A percentile compares a stretch with the other conserved stretches of the same genome.
These are phyloP conservation scores for Corvus cornix DNA, from an alignment of 2,113 vertebrate genomes.

Conservation along the genomic window DNA sequence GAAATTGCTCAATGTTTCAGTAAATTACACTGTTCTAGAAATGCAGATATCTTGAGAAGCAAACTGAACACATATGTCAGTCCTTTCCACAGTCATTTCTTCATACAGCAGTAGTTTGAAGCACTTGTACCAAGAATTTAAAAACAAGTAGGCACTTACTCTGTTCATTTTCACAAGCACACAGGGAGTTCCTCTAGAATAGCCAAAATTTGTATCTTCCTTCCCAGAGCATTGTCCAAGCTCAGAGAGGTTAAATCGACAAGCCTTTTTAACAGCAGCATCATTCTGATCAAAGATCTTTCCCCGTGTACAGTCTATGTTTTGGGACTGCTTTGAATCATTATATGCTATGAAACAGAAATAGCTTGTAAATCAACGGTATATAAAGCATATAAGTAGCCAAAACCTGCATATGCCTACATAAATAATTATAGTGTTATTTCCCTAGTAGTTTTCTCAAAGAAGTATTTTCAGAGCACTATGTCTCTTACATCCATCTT, in stretches of 20 bases:
- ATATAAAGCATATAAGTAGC: not conserved
- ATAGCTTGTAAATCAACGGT: not conserved
- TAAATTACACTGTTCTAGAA: not conserved
- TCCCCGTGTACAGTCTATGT: constrained; percentile 74
- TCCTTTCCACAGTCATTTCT: not conserved
- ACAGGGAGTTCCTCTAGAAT: constrained; percentile 86
- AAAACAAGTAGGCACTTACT: constrained; percentile 75
- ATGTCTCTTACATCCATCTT: not conserved
- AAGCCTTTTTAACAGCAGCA: constrained; percentile 75
- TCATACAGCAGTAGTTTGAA: not conserved
- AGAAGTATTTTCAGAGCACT: not conserved
- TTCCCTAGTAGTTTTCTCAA: not conserved
- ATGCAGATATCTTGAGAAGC: not conserved
- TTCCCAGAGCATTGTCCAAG: constrained; percentile 86
- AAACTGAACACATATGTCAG: not conserved
- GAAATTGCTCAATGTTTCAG: not conserved
- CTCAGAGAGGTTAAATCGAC: constrained; percentile 80
- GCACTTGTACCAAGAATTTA: not conserved
- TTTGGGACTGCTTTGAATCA: constrained; percentile 81
- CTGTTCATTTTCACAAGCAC: constrained; percentile 95
- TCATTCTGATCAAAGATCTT: constrained; percentile 74
- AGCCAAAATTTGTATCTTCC: constrained; percentile 83
- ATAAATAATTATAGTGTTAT: not conserved
- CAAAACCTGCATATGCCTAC: not conserved
- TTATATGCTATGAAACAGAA: constrained; percentile 81